phyloP scores from a whole-genome alignment of 2,888 invertebrate species.

The Tetragonula carbonaria region DNA sequence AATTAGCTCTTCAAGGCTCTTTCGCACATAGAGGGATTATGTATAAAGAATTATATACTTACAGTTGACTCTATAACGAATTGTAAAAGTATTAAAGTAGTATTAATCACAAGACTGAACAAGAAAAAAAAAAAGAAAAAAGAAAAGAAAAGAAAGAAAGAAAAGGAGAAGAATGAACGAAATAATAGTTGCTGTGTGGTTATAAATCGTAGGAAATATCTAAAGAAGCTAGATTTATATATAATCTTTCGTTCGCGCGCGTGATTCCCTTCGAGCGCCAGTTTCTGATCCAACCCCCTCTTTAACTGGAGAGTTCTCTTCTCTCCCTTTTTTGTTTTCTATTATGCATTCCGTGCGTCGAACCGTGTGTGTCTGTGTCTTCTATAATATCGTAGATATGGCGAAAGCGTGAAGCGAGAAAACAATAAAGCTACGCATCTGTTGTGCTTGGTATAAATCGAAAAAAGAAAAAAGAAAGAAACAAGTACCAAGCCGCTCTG shows the following conservation, averaged over 20 bases:
- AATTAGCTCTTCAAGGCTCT: conserved; percentile 14
- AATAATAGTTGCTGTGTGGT: conserved; percentile 68
- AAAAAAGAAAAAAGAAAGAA: too few relatives aligned
- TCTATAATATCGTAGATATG: conserved; percentile 33
- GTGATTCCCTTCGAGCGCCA: background rate
- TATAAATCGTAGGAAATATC: conserved; percentile 68
- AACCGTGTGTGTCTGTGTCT: conserved; percentile 47
- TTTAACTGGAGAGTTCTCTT: background rate
- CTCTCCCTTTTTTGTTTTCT: conserved; percentile 27
- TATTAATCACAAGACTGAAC: conserved; percentile 81
- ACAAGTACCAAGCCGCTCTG: conserved; percentile 20
- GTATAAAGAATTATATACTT: conserved; percentile 35
- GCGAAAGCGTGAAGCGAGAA: background rate
- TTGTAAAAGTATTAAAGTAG: conserved; percentile 79
- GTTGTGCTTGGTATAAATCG: conserved; percentile 3
- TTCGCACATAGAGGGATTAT: conserved; percentile 22
- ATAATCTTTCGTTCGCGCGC: conserved; percentile 41
- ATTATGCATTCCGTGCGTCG: conserved; percentile 44
- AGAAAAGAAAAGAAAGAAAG: conserved; percentile 47
- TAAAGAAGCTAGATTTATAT: conserved; percentile 58
- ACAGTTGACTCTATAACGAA: conserved; percentile 63
- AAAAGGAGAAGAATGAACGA: background rate
- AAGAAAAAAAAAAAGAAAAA: conserved; percentile 53
- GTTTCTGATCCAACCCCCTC: background rate
- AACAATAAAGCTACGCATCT: background rate